Percentiles rank a stretch among this genome's conserved stretches.
These are phyloP conservation scores for Chunga burmeisteri DNA, from an alignment of 2,113 vertebrate genomes.

Conservation along the genomic window DNA sequence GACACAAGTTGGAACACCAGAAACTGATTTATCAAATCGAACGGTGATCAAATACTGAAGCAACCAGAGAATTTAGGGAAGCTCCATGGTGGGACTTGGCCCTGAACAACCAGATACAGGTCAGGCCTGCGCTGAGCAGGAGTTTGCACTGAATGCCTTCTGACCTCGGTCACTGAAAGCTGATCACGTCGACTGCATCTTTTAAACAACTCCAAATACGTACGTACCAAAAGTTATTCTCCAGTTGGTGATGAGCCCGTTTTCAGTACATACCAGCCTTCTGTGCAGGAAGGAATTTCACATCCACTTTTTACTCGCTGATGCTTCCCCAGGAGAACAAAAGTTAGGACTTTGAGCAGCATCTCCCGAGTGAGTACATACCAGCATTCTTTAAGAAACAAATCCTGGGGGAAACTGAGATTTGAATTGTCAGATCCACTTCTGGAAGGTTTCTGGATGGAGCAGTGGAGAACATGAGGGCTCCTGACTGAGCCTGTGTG, in stretches of 20 bases:
- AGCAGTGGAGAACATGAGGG: neutral
- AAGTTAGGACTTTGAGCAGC: neutral
- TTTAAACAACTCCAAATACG: neutral
- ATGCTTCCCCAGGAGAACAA: neutral
- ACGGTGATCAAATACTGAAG: neutral
- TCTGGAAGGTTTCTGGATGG: neutral
- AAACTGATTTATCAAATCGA: neutral
- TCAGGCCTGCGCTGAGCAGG: neutral
- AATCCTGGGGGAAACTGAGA: neutral
- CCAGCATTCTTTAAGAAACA: neutral
- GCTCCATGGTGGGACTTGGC: neutral
- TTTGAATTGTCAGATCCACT: neutral
- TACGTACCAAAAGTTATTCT: neutral
- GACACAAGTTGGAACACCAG: neutral
- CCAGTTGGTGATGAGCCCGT: neutral
- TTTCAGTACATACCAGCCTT: neutral
- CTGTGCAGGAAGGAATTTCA: neutral
- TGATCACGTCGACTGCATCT: neutral
- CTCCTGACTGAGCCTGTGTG: neutral
- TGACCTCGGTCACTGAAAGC: neutral
- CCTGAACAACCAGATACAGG: neutral
- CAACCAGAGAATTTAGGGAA: too few relatives aligned
- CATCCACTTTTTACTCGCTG: neutral
- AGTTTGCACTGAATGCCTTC: neutral
- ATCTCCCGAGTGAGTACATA: accelerated